A percentile compares a stretch with the other conserved stretches of the same genome.
Evolutionary conservation across 1,140 invertebrate genomes (phyloP).

Genomic region (Matsumurasca onukii): DNA sequence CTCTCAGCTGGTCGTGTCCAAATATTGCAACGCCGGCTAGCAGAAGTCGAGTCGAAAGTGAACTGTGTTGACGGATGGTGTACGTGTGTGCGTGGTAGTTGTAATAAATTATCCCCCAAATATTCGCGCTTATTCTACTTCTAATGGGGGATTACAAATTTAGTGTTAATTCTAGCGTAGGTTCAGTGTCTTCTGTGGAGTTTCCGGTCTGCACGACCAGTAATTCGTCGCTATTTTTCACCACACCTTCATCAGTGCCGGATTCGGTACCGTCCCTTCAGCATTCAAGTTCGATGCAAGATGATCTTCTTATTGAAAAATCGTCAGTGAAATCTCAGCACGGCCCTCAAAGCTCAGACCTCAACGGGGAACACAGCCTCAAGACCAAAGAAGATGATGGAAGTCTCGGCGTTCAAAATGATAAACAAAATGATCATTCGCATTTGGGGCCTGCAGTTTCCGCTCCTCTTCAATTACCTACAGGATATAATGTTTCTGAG

Average conservation of each 20-base stretch:
- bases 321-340: slow-evolving; percentile 47
- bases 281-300: slow-evolving; percentile 52
- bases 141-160: slow-evolving; percentile 56
- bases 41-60: slow-evolving; percentile 34
- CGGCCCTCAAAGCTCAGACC: slow-evolving; percentile 42
- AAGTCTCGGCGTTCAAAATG: slow-evolving; percentile 39
- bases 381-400: slow-evolving; percentile 43
- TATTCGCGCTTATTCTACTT: slow-evolving; percentile 29
- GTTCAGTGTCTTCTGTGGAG: slow-evolving; percentile 49
- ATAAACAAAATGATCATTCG: slow-evolving; percentile 43
- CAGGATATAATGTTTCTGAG: slow-evolving; percentile 43
- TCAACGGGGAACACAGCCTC: slow-evolving; percentile 40
- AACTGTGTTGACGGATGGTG: slow-evolving; percentile 36
- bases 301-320: slow-evolving; percentile 54
- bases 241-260: slow-evolving; percentile 44
- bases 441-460: slow-evolving; percentile 41
- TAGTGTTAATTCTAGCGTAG: slow-evolving; percentile 45
- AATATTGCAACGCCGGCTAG: slow-evolving; percentile 9
- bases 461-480: slow-evolving; percentile 44
- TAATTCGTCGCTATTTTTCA: slow-evolving; percentile 49
- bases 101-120: slow-evolving; percentile 24
- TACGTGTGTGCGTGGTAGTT: slow-evolving; percentile 34
- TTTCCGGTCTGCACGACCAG: slow-evolving; percentile 48
- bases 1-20: not conserved
- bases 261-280: slow-evolving; percentile 41